These are phyloP conservation scores for Antheraea assamensis DNA, from an alignment of 2,888 invertebrate species.

Conservation along the genomic window DNA sequence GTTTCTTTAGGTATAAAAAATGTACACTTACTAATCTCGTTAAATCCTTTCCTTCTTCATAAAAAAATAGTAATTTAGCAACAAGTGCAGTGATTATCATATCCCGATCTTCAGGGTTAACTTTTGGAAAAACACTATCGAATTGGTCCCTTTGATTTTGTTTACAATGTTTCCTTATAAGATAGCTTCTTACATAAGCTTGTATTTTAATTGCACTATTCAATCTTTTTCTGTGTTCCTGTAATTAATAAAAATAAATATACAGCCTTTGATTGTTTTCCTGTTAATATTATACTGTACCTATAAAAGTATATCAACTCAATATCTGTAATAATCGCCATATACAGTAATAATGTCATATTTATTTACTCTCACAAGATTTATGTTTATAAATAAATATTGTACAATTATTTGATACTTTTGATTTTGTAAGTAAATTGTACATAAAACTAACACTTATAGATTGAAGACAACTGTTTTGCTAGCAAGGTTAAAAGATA, in stretches of 20 bases:
- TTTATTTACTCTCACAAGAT: not conserved
- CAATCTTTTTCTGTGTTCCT: conserved; percentile 87
- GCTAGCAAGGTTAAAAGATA: not conserved
- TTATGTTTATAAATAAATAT: not conserved
- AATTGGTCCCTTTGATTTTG: conserved; percentile 86
- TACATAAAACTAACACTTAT: not conserved
- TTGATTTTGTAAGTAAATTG: not conserved
- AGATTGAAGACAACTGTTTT: not conserved
- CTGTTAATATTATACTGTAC: not conserved
- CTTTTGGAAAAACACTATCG: conserved; percentile 82
- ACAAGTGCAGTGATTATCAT: conserved; percentile 82
- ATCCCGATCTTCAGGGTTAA: conserved; percentile 70
- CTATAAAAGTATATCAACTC: not conserved
- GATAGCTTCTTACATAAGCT: conserved; percentile 89
- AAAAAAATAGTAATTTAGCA: conserved; percentile 89
- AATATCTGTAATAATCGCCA: not conserved
- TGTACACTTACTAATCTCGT: conserved; percentile 73
- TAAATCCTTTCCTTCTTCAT: conserved; percentile 84
- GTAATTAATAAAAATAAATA: conserved; percentile 18
- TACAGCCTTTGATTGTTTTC: not conserved
- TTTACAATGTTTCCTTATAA: conserved; percentile 86
- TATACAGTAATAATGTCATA: not conserved
- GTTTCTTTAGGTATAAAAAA: not conserved
- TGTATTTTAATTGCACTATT: conserved; percentile 92
- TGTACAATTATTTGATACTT: not conserved